Evolutionary conservation across 2,888 invertebrate species (phyloP).

Genomic region (Capitulum mitella): DNA sequence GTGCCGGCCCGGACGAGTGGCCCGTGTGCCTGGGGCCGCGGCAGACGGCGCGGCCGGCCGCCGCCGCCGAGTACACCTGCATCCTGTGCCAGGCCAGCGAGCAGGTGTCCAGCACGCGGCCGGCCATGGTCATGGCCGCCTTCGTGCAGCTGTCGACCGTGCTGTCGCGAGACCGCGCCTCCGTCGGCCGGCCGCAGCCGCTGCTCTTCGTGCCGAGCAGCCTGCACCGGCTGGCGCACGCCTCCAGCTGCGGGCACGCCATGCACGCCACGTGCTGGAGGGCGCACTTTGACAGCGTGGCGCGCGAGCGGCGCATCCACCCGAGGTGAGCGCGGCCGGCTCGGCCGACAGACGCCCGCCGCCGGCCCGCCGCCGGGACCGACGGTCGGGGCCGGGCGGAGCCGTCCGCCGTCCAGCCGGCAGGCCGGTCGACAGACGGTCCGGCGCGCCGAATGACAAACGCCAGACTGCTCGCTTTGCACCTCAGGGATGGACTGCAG

Average conservation of each 20-base stretch:
- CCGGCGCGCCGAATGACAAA: too few relatives aligned
- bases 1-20: background rate
- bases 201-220: constrained; percentile 32
- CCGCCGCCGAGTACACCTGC: constrained; percentile 52
- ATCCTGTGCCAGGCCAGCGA: constrained; percentile 61
- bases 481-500: too few relatives aligned
- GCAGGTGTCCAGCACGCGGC: background rate
- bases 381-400: too few relatives aligned
- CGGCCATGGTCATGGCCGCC: constrained; percentile 78
- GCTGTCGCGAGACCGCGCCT: constrained; percentile 55
- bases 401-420: too few relatives aligned
- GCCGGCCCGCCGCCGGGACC: too few relatives aligned
- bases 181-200: too few relatives aligned
- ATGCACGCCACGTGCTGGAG: constrained; percentile 95
- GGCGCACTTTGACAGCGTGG: constrained; percentile 81
- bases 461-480: too few relatives aligned
- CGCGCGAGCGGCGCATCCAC: constrained; percentile 71
- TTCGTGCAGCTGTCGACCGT: constrained; percentile 88
- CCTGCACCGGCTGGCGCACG: constrained; percentile 54
- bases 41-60: background rate
- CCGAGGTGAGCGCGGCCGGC: constrained; percentile 41
- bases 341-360: too few relatives aligned
- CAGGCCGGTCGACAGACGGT: too few relatives aligned
- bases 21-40: constrained; percentile 22
- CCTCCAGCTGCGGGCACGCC: constrained; percentile 92